These are phyloP conservation scores for Pogonomyrmex barbatus DNA, from an alignment of 1,140 invertebrate genomes.

Conservation along the genomic window DNA sequence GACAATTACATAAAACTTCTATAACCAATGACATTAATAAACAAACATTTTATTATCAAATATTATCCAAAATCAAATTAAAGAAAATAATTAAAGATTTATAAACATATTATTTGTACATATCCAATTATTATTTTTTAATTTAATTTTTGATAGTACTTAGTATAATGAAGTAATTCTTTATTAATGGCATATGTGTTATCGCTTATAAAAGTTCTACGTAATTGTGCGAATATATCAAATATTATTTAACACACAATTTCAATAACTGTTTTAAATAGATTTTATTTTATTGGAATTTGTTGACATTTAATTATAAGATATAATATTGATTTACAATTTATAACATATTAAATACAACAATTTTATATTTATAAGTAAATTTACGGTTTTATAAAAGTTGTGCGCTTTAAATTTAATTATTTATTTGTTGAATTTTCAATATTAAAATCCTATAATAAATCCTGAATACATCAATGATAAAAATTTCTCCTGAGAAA, in stretches of 20 bases:
- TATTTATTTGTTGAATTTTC: not conserved
- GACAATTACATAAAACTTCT: not conserved
- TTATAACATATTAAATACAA: not conserved
- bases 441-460: not conserved
- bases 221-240: too few relatives aligned
- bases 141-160: not conserved
- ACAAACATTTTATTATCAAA: not conserved
- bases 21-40: not conserved
- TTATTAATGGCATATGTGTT: too few relatives aligned
- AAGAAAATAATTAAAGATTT: not conserved
- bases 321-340: conserved; percentile 8
- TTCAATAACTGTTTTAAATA: conserved; percentile 7
- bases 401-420: not conserved
- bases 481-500: not conserved
- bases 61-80: not conserved
- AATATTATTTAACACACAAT: too few relatives aligned
- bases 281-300: not conserved
- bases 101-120: not conserved
- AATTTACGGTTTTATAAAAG: not conserved
- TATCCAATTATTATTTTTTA: not conserved
- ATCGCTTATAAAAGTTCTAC: too few relatives aligned
- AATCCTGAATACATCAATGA: not conserved
- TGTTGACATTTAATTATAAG: not conserved
- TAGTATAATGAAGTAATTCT: too few relatives aligned
- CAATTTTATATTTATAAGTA: not conserved